phyloP scores from a whole-genome alignment of 1,140 invertebrate genomes.

The Varroa destructor region DNA sequence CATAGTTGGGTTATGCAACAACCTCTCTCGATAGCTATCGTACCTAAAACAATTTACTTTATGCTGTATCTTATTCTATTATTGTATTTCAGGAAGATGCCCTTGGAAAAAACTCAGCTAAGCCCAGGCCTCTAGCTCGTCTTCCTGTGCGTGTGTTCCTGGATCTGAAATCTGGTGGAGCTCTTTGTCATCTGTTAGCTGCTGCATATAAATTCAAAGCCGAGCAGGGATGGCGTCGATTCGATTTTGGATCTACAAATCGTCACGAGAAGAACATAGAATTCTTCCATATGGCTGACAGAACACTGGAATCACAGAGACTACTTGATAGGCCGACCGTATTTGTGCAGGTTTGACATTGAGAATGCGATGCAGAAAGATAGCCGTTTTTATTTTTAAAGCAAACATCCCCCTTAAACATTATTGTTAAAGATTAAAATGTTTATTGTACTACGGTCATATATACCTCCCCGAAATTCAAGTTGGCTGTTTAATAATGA shows the following conservation, averaged over 20 bases:
- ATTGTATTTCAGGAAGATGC: slow-evolving; percentile 1
- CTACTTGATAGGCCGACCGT: background rate
- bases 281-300: slow-evolving; percentile 7
- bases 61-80: no score
- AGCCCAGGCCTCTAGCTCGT: slow-evolving; percentile 16
- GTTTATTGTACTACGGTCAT: no score
- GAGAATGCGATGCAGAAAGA: no score
- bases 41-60: no score
- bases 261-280: slow-evolving; percentile 18
- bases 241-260: slow-evolving; percentile 10
- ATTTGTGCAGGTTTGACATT: background rate
- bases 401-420: no score
- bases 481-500: no score
- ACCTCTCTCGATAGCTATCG: no score
- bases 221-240: slow-evolving; percentile 68
- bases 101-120: slow-evolving; percentile 14
- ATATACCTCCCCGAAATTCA: no score
- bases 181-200: slow-evolving; percentile 77
- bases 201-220: slow-evolving; percentile 87
- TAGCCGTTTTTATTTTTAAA: no score
- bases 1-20: no score
- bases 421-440: no score
- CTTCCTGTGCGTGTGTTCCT: slow-evolving; percentile 49
- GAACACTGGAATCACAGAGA: background rate
- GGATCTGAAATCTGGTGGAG: slow-evolving; percentile 83